Evolutionary conservation across 2,888 invertebrate species (phyloP).

Genomic region (Odontocolon sp.): DNA sequence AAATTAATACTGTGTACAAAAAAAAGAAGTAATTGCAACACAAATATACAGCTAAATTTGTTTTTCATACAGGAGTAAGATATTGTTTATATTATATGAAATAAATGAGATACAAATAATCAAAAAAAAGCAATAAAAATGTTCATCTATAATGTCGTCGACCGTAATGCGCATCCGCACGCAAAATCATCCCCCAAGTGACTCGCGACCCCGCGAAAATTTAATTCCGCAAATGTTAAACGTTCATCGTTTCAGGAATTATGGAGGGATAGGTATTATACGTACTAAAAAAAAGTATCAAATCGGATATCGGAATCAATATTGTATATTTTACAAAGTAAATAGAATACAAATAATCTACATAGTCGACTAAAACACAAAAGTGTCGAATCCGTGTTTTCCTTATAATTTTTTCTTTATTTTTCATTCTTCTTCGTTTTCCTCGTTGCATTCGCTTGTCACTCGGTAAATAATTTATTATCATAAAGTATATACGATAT

Average conservation of each 20-base stretch:
- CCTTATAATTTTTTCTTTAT: constrained; percentile 32
- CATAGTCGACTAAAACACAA: constrained; percentile 79
- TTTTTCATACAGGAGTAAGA: too few relatives aligned
- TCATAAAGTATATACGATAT: constrained; percentile 77
- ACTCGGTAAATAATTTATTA: constrained; percentile 73
- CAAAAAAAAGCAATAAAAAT: too few relatives aligned
- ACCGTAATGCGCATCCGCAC: too few relatives aligned
- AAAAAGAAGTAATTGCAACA: too few relatives aligned
- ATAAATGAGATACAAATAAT: too few relatives aligned
- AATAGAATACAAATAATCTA: constrained; percentile 80
- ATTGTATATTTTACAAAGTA: constrained; percentile 80
- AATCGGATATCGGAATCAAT: constrained; percentile 66
- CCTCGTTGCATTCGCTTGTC: constrained; percentile 54
- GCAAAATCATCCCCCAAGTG: too few relatives aligned
- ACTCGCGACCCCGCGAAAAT: too few relatives aligned
- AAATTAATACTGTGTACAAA: too few relatives aligned
- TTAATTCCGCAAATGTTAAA: neutral
- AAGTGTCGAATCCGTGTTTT: constrained; percentile 70
- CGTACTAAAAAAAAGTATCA: neutral
- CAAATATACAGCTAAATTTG: too few relatives aligned
- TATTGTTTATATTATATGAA: too few relatives aligned
- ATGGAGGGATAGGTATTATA: neutral
- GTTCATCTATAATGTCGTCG: too few relatives aligned
- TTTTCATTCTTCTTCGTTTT: constrained; percentile 15
- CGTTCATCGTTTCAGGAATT: neutral